These are phyloP conservation scores for Leptosomus discolor DNA, from an alignment of 2,113 vertebrate species.

Conservation along the genomic window DNA sequence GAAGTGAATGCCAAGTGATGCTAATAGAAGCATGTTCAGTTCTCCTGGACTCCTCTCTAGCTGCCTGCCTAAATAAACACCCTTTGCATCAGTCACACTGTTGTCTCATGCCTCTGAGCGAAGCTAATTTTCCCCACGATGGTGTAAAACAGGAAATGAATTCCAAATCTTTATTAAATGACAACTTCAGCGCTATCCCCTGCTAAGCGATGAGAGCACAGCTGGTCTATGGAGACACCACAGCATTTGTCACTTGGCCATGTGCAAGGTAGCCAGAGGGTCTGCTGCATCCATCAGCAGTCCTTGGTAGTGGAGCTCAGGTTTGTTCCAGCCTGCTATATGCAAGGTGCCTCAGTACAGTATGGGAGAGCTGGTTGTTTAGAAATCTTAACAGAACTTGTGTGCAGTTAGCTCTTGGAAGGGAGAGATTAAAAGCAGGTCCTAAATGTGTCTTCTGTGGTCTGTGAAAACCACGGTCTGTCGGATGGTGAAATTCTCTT, in stretches of 20 bases:
- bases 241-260: background rate
- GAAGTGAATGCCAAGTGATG: background rate
- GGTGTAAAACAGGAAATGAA: background rate
- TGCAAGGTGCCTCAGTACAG: background rate
- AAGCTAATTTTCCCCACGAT: background rate
- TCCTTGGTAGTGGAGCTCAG: background rate
- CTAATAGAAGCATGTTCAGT: background rate
- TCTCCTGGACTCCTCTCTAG: background rate
- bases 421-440: background rate
- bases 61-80: constrained; percentile 10
- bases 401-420: background rate
- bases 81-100: background rate
- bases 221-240: background rate
- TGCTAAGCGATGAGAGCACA: background rate
- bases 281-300: background rate
- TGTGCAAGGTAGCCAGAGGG: background rate
- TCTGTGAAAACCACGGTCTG: background rate
- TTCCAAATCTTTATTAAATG: background rate
- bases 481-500: constrained; percentile 11
- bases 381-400: background rate
- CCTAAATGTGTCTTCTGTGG: background rate
- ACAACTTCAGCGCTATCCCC: background rate
- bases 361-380: background rate
- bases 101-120: background rate
- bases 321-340: background rate